Evolutionary conservation across 1,140 invertebrate species (phyloP).

Genomic region (Rhopalosiphum padi): DNA sequence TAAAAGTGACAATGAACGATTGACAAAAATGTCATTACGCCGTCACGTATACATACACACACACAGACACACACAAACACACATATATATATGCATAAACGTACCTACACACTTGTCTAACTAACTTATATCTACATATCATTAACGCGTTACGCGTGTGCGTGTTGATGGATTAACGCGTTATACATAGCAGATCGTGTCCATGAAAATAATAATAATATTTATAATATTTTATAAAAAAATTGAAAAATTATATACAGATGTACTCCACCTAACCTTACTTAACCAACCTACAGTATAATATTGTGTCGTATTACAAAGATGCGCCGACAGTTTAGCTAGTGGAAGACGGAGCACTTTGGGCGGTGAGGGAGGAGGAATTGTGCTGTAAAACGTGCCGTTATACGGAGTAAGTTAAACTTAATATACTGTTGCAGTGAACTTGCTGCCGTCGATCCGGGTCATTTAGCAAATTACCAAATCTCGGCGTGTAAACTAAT

Average conservation of each 20-base stretch:
- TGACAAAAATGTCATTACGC: slow-evolving; percentile 27
- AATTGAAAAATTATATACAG: no score
- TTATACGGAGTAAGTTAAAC: background rate
- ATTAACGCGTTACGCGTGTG: background rate
- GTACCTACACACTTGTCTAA: background rate
- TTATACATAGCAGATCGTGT: background rate
- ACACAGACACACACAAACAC: background rate
- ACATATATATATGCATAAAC: no score
- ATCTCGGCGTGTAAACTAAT: background rate
- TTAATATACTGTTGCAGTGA: background rate
- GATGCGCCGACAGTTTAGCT: background rate
- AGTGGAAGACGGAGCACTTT: no score
- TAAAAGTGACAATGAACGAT: slow-evolving; percentile 42
- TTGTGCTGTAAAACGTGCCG: background rate
- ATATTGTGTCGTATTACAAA: background rate
- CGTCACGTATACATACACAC: background rate
- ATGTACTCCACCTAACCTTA: no score
- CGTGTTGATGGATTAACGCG: slow-evolving; percentile 1
- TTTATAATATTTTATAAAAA: background rate
- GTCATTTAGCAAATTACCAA: slow-evolving; percentile 1
- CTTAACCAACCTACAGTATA: no score
- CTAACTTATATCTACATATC: background rate
- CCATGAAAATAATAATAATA: background rate
- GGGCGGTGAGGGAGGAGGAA: no score
- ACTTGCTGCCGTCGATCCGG: background rate